phyloP scores from a whole-genome alignment of 2,113 vertebrate species.

The Orycteropus afer region DNA sequence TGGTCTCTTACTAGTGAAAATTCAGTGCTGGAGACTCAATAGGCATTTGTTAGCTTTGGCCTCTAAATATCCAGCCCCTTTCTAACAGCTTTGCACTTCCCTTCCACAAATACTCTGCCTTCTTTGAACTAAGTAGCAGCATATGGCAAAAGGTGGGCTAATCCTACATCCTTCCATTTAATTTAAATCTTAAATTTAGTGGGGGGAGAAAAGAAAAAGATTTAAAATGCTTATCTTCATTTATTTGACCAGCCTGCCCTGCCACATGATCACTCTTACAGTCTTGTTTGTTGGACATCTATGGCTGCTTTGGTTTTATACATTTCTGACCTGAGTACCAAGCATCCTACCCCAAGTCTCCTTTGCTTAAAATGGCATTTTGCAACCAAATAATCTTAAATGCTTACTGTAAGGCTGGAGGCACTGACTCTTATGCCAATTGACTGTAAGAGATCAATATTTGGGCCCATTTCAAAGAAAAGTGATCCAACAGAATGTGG shows the following conservation, averaged over 20 bases:
- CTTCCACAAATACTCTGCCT: not conserved
- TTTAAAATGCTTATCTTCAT: not conserved
- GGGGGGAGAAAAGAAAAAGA: not conserved
- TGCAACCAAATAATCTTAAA: not conserved
- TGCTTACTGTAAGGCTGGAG: too few relatives aligned
- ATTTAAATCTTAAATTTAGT: not conserved
- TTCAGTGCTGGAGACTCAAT: not conserved
- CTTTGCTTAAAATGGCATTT: not conserved
- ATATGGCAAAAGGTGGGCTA: not conserved
- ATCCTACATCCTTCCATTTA: not conserved
- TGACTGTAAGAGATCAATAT: too few relatives aligned
- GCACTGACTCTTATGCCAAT: too few relatives aligned
- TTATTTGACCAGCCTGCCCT: not conserved
- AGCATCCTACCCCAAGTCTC: not conserved
- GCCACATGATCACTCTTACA: not conserved
- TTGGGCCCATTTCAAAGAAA: too few relatives aligned
- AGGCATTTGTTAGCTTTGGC: not conserved
- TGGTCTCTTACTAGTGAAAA: not conserved
- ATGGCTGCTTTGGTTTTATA: not conserved
- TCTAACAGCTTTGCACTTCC: not conserved
- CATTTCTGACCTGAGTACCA: not conserved
- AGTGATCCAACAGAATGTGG: too few relatives aligned
- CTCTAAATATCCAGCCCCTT: not conserved
- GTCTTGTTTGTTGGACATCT: not conserved
- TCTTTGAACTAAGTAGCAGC: not conserved